A percentile compares a stretch with the other conserved stretches of the same genome.
These are phyloP conservation scores for Neria commutata DNA, from an alignment of 2,888 invertebrate genomes.

Conservation along the genomic window DNA sequence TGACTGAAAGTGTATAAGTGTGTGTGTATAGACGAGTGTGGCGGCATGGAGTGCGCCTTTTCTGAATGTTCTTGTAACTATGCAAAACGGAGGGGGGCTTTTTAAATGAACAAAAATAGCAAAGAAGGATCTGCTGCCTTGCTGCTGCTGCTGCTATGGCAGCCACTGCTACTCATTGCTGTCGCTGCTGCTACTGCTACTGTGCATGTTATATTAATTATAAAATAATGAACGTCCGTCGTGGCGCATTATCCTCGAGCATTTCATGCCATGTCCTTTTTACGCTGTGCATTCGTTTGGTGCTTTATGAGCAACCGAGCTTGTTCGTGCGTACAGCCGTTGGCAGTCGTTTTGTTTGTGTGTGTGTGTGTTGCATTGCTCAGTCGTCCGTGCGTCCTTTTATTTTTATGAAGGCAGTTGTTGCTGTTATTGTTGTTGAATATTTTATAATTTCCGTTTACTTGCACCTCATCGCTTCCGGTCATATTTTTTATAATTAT, in stretches of 20 bases:
- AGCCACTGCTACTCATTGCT: too few relatives aligned
- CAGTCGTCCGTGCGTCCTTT: neutral
- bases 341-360: too few relatives aligned
- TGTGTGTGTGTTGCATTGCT: neutral
- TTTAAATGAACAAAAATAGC: too few relatives aligned
- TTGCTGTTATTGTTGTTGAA: neutral
- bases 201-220: constrained; percentile 3
- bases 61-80: constrained; percentile 1
- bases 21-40: too few relatives aligned
- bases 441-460: constrained; percentile 9
- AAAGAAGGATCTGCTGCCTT: too few relatives aligned
- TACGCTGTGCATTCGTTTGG: neutral
- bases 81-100: too few relatives aligned
- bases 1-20: too few relatives aligned
- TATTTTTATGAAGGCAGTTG: neutral
- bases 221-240: constrained; percentile 3
- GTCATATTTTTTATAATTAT: neutral
- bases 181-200: too few relatives aligned
- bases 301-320: neutral
- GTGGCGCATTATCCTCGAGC: neutral
- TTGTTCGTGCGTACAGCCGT: neutral
- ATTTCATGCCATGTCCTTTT: neutral
- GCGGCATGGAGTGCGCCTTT: too few relatives aligned
- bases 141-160: too few relatives aligned
- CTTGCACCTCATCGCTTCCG: constrained; percentile 10